These are phyloP conservation scores for Microtus ochrogaster DNA, from an alignment of 2,113 vertebrate genomes.

Conservation along the genomic window DNA sequence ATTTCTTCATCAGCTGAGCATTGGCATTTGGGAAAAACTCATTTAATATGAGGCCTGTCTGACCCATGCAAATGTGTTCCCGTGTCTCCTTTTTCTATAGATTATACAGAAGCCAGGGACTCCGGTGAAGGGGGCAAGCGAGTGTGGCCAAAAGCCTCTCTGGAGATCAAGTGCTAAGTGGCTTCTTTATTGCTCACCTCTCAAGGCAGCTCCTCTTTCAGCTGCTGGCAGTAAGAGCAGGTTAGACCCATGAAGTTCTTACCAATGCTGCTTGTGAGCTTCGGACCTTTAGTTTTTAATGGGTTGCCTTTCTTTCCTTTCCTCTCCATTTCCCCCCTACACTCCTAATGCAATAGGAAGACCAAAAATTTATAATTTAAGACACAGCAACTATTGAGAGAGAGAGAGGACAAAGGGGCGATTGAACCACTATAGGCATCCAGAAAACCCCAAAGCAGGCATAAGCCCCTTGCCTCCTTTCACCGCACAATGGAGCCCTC, in stretches of 20 bases:
- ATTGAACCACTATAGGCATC: constrained; percentile 83
- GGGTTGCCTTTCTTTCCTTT: constrained; percentile 74
- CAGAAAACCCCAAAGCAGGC: constrained; percentile 63
- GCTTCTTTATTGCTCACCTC: constrained; percentile 84
- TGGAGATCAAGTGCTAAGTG: constrained; percentile 83
- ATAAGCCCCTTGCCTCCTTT: constrained; percentile 68
- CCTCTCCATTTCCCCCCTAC: constrained; percentile 13
- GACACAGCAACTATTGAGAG: constrained; percentile 77
- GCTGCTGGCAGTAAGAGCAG: constrained; percentile 82
- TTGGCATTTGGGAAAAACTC: constrained; percentile 77
- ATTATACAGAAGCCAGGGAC: constrained; percentile 78
- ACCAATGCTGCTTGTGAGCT: constrained; percentile 82
- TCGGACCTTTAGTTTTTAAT: constrained; percentile 83
- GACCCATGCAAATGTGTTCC: constrained; percentile 68
- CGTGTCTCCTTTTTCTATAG: constrained; percentile 76
- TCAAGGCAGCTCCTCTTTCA: constrained; percentile 83
- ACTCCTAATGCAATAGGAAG: constrained; percentile 78
- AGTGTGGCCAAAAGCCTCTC: constrained; percentile 80
- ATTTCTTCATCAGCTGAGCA: constrained; percentile 63
- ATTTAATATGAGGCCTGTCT: constrained; percentile 79
- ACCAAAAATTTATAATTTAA: constrained; percentile 79
- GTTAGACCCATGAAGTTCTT: constrained; percentile 85
- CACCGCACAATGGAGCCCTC: constrained; percentile 65
- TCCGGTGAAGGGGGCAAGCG: constrained; percentile 73
- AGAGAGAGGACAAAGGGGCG: constrained; percentile 76